A percentile compares a stretch with the other conserved stretches of the same genome.
These are phyloP conservation scores for Lithodes maja DNA, from an alignment of 2,888 invertebrate species.

Conservation along the genomic window DNA sequence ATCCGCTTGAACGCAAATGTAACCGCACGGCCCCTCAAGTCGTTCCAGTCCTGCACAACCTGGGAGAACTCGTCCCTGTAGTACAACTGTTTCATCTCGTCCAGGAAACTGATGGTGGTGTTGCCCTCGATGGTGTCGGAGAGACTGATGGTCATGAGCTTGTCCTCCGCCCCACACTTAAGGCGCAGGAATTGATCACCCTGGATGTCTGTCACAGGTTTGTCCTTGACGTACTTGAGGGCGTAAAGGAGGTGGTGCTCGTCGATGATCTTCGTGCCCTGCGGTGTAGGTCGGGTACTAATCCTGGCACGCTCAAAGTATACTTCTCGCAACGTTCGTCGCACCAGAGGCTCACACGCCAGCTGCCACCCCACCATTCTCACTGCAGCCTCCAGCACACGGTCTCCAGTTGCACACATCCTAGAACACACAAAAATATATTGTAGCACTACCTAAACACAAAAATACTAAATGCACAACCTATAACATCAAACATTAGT, in stretches of 20 bases:
- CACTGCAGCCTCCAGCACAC: slow-evolving; percentile 91
- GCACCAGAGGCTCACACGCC: slow-evolving; percentile 91
- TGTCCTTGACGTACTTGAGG: slow-evolving; percentile 93
- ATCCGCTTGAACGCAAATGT: slow-evolving; percentile 90
- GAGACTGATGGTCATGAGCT: slow-evolving; percentile 83
- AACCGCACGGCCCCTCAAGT: slow-evolving; percentile 88
- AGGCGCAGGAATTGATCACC: slow-evolving; percentile 94
- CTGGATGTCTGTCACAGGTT: slow-evolving; percentile 90
- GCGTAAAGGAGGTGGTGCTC: slow-evolving; percentile 90
- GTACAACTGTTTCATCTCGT: slow-evolving; percentile 91
- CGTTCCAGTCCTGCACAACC: slow-evolving; percentile 96
- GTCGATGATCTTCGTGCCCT: slow-evolving; percentile 95
- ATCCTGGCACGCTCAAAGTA: slow-evolving; percentile 92
- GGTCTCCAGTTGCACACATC: slow-evolving; percentile 83
- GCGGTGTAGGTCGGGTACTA: slow-evolving; percentile 87
- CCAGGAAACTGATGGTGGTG: slow-evolving; percentile 80
- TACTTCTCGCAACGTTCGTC: slow-evolving; percentile 88
- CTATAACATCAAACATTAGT: neutral
- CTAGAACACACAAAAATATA: slow-evolving; percentile 72
- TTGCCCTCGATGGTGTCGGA: slow-evolving; percentile 80
- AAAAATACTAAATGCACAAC: neutral
- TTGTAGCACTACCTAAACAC: neutral
- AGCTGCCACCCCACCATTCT: slow-evolving; percentile 97
- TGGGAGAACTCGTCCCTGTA: slow-evolving; percentile 95
- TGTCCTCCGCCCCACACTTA: slow-evolving; percentile 86